These are phyloP conservation scores for Notamacropus eugenii DNA, from an alignment of 2,797 vertebrate species.

Conservation along the genomic window DNA sequence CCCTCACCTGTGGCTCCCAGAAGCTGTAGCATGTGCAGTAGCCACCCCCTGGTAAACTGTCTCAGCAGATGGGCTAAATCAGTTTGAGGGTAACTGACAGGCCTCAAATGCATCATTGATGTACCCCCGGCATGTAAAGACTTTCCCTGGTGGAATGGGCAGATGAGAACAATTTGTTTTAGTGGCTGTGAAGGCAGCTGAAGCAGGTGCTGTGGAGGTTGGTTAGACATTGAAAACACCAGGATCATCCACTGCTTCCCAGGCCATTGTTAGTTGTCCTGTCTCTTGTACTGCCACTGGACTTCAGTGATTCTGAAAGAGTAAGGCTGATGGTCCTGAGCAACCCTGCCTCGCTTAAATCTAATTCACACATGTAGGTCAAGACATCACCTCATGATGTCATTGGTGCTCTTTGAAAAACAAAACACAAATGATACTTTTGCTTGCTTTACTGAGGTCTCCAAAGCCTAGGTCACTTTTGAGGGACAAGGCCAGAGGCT, in stretches of 20 bases:
- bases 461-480: not conserved
- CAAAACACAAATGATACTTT: not conserved
- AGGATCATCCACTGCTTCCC: not conserved
- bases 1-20: not conserved
- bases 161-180: not conserved
- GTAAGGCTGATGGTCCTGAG: not conserved
- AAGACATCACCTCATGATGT: too few species aligned
- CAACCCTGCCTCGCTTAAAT: not conserved
- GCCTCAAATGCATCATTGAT: not conserved
- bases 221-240: not conserved
- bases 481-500: not conserved
- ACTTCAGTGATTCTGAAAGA: not conserved
- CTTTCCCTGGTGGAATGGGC: not conserved
- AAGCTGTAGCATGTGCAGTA: not conserved
- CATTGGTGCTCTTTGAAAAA: not conserved
- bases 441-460: not conserved
- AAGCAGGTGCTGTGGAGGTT: not conserved
- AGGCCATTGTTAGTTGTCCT: not conserved
- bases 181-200: not conserved
- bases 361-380: not conserved
- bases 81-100: not conserved
- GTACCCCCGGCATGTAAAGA: not conserved
- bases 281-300: not conserved
- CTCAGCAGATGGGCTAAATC: not conserved
- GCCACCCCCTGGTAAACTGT: not conserved